These are phyloP conservation scores for Paradoxurus hermaphroditus DNA, from an alignment of 2,113 vertebrate genomes.

Conservation along the genomic window DNA sequence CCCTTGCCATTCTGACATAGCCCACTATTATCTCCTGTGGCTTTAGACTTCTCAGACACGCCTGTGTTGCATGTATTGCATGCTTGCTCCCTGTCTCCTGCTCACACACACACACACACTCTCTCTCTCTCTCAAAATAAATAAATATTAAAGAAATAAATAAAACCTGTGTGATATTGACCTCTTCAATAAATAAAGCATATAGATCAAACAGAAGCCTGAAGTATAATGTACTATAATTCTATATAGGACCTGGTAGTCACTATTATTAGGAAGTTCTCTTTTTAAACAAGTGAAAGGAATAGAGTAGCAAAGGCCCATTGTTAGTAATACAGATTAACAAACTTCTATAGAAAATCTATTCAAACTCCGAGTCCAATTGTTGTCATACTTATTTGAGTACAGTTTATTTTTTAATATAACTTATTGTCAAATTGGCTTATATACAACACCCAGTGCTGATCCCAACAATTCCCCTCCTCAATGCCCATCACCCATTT, in stretches of 20 bases:
- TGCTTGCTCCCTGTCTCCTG: no score
- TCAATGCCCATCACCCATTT: no score
- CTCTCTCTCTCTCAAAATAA: no score
- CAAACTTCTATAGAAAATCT: not conserved
- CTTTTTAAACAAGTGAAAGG: not conserved
- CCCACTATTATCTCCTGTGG: not conserved
- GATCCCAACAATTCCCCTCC: no score
- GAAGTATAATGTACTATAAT: not conserved
- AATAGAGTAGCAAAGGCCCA: not conserved
- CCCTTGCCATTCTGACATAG: not conserved
- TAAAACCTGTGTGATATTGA: not conserved
- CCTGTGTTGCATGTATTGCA: accelerated
- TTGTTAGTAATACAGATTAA: not conserved
- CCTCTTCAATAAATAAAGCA: not conserved
- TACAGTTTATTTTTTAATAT: no score
- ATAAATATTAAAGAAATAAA: no score
- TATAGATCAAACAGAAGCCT: not conserved
- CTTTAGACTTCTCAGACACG: accelerated
- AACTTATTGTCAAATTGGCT: no score
- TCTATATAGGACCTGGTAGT: not conserved
- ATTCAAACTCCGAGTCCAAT: not conserved
- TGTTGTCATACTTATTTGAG: not conserved
- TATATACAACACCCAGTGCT: no score
- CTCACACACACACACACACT: no score
- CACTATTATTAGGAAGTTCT: not conserved